Evolutionary conservation across 1,140 invertebrate genomes (phyloP).

Genomic region (Diachasmimorpha longicaudata): DNA sequence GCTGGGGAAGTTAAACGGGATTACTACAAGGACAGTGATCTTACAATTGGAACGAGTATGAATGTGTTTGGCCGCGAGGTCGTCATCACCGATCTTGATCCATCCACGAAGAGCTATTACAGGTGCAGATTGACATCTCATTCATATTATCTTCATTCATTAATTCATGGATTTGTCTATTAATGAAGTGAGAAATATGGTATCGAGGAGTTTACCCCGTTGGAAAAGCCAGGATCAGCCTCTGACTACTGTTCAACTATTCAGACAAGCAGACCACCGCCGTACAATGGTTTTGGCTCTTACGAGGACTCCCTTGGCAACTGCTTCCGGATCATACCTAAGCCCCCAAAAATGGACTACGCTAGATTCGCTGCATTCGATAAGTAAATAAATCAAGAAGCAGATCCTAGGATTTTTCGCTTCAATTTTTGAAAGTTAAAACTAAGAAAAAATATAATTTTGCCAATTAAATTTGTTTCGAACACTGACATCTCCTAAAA

Average conservation of each 20-base stretch:
- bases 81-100: slow-evolving; percentile 83
- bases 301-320: slow-evolving; percentile 88
- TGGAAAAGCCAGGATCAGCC: slow-evolving; percentile 59
- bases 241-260: slow-evolving; percentile 49
- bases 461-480: too few relatives aligned
- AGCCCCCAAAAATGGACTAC: slow-evolving; percentile 77
- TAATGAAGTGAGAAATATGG: slow-evolving; percentile 52
- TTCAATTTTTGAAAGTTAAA: too few relatives aligned
- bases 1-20: slow-evolving; percentile 60
- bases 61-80: slow-evolving; percentile 82
- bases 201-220: slow-evolving; percentile 68
- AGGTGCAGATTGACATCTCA: slow-evolving; percentile 54
- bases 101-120: slow-evolving; percentile 88
- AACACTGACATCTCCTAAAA: too few relatives aligned
- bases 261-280: slow-evolving; percentile 75
- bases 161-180: background rate
- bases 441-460: too few relatives aligned
- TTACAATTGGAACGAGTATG: slow-evolving; percentile 80
- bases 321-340: slow-evolving; percentile 78
- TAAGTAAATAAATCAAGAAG: slow-evolving; percentile 65
- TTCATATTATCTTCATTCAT: slow-evolving; percentile 17
- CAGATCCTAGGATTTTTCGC: too few relatives aligned
- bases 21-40: slow-evolving; percentile 76
- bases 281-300: slow-evolving; percentile 87
- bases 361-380: slow-evolving; percentile 83